These are phyloP conservation scores for Tachyglossus aculeatus DNA, from an alignment of 2,797 vertebrate species.

Conservation along the genomic window DNA sequence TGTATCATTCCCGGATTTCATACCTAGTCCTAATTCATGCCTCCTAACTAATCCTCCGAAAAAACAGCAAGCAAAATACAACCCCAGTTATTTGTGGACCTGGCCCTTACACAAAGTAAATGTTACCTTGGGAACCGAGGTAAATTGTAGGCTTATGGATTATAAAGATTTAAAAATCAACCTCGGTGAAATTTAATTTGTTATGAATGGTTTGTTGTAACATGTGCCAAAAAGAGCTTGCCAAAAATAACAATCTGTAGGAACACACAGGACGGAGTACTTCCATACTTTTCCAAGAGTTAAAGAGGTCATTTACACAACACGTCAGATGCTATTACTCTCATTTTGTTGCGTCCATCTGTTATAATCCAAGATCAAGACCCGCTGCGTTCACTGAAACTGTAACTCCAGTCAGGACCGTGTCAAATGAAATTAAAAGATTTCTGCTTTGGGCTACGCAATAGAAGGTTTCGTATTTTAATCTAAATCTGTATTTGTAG, in stretches of 20 bases:
- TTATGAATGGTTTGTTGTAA: conserved; percentile 70
- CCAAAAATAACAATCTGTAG: conserved; percentile 79
- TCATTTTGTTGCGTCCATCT: conserved; percentile 79
- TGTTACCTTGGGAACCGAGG: conserved; percentile 67
- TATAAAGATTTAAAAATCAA: conserved; percentile 56
- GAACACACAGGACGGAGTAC: conserved; percentile 71
- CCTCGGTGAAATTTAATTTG: conserved; percentile 74
- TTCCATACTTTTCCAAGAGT: conserved; percentile 74
- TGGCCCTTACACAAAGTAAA: conserved; percentile 24
- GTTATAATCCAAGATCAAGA: conserved; percentile 76
- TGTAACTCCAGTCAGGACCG: conserved; percentile 62
- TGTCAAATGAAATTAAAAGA: conserved; percentile 62
- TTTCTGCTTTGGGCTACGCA: conserved; percentile 49
- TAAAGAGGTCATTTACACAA: conserved; percentile 74
- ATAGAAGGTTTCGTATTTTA: conserved; percentile 48
- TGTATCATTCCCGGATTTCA: conserved; percentile 34
- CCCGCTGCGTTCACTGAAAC: conserved; percentile 67
- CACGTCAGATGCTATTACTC: conserved; percentile 79
- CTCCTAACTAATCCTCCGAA: conserved; percentile 39
- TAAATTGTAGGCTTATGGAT: conserved; percentile 53
- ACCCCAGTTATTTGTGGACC: conserved; percentile 42
- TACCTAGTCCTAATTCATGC: background rate
- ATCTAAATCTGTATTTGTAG: conserved; percentile 17
- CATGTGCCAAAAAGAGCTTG: conserved; percentile 77
- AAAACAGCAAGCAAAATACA: conserved; percentile 13